These are phyloP conservation scores for Aleadryas rufinucha DNA, from an alignment of 2,113 vertebrate genomes.

Conservation along the genomic window DNA sequence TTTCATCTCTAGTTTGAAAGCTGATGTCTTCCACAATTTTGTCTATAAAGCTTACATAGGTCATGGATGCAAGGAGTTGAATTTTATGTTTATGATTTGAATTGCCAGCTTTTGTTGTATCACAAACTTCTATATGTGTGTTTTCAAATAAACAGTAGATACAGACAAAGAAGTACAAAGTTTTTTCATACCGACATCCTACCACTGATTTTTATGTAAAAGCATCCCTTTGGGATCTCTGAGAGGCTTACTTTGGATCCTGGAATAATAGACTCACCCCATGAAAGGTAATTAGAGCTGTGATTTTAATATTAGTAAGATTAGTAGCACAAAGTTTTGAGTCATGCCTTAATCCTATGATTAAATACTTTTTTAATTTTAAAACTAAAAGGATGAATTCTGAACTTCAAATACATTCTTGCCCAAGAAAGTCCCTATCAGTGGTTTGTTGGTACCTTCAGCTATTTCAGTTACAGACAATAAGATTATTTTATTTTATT, in stretches of 20 bases:
- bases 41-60: background rate
- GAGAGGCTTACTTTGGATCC: background rate
- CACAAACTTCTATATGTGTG: background rate
- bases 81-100: background rate
- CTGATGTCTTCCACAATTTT: background rate
- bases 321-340: background rate
- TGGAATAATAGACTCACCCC: background rate
- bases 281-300: background rate
- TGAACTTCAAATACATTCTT: background rate
- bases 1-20: background rate
- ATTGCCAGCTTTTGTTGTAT: background rate
- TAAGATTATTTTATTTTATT: background rate
- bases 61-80: background rate
- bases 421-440: accelerated
- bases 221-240: background rate
- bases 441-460: background rate
- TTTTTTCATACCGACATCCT: background rate
- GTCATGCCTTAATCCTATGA: background rate
- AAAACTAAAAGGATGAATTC: background rate
- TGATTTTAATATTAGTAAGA: background rate
- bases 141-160: background rate
- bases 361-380: background rate
- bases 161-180: background rate
- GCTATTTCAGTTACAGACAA: background rate
- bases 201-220: background rate